Evolutionary conservation across 2,113 vertebrate genomes (phyloP).

Genomic region (Protobothrops mucrosquamatus): DNA sequence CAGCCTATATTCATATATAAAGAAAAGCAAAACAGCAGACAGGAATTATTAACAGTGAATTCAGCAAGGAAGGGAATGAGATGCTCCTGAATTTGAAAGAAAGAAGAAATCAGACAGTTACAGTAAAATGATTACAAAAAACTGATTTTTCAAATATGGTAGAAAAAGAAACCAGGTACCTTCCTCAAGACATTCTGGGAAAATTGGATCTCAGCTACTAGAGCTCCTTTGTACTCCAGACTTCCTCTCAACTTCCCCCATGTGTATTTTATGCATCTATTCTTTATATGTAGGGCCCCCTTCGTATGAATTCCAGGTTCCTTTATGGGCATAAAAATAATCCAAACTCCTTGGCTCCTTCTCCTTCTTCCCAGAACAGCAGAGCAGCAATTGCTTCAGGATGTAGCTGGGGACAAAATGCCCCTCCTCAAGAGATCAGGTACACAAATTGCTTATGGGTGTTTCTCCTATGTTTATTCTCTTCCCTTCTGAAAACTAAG

Average conservation of each 20-base stretch:
- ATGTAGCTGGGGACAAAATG: constrained; percentile 12
- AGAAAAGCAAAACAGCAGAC: not conserved
- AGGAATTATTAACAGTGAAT: not conserved
- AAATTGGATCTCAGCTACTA: not conserved
- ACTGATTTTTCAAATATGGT: not conserved
- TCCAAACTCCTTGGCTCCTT: constrained; percentile 52
- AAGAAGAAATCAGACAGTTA: not conserved
- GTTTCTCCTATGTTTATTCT: not conserved
- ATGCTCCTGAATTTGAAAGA: not conserved
- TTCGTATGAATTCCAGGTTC: constrained; percentile 41
- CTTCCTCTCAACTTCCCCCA: not conserved
- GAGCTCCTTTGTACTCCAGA: not conserved
- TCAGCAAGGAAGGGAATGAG: not conserved
- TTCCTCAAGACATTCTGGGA: not conserved
- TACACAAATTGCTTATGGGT: not conserved
- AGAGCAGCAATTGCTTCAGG: constrained; percentile 37
- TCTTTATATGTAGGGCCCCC: not conserved
- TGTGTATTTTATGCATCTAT: constrained; percentile 2
- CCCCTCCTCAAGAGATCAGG: not conserved
- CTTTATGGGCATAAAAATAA: constrained; percentile 55
- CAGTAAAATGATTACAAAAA: not conserved
- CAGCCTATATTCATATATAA: not conserved
- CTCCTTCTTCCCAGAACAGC: constrained; percentile 47
- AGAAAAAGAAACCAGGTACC: not conserved
- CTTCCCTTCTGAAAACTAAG: not conserved